phyloP scores from a whole-genome alignment of 2,113 vertebrate genomes.

The Rhynchomys soricoides region DNA sequence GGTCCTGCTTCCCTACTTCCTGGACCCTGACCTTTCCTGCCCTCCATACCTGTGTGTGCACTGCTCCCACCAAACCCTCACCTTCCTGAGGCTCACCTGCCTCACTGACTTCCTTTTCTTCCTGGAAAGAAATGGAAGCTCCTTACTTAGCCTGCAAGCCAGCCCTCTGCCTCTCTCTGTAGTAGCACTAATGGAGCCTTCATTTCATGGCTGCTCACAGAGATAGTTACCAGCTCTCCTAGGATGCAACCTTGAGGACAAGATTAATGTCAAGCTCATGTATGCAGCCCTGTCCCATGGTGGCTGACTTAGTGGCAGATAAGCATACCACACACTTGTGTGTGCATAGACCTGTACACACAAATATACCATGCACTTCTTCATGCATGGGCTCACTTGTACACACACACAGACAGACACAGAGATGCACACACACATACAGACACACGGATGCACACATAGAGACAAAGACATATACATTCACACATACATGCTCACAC shows the following conservation, averaged over 20 bases:
- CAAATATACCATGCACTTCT: not conserved
- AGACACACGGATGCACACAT: not conserved
- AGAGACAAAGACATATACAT: not conserved
- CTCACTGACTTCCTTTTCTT: accelerated
- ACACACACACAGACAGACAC: not conserved
- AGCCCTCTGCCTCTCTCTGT: not conserved
- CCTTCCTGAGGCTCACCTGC: not conserved
- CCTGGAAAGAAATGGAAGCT: not conserved
- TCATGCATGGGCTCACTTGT: not conserved
- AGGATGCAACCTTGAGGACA: not conserved
- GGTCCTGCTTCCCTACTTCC: not conserved
- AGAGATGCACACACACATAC: not conserved
- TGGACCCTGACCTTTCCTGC: too few species aligned
- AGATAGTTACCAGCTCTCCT: not conserved
- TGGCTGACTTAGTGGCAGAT: not conserved
- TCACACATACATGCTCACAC: not conserved
- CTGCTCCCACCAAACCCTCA: not conserved
- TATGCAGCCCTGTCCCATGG: not conserved
- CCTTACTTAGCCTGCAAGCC: too few species aligned
- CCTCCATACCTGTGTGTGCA: not conserved
- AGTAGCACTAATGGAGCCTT: not conserved
- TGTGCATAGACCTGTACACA: not conserved
- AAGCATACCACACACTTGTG: not conserved
- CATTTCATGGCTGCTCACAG: not conserved
- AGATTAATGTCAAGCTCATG: not conserved